A percentile compares a stretch with the other conserved stretches of the same genome.
These are phyloP conservation scores for Drosophila hydei DNA, from an alignment of 1,140 invertebrate genomes.

Conservation along the genomic window DNA sequence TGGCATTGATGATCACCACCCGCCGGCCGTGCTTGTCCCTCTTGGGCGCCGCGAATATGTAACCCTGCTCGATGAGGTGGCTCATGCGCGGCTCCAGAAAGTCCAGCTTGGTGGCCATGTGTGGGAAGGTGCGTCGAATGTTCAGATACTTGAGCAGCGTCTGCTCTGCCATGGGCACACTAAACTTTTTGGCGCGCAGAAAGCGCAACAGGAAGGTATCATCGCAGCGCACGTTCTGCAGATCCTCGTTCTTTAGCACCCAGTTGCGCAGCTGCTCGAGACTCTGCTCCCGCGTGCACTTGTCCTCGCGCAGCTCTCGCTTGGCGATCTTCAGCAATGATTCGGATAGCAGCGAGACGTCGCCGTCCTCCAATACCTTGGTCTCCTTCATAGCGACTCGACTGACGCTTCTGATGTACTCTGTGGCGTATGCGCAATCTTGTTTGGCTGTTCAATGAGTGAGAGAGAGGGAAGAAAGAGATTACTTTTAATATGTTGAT, in stretches of 20 bases:
- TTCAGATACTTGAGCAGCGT: conserved; percentile 92
- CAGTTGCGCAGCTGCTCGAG: conserved; percentile 87
- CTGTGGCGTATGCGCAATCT: conserved; percentile 32
- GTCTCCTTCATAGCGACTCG: conserved; percentile 62
- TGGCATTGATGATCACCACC: conserved; percentile 88
- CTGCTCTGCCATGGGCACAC: conserved; percentile 91
- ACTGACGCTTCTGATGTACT: neutral
- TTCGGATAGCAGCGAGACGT: conserved; percentile 70
- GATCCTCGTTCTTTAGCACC: conserved; percentile 88
- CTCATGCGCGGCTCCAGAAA: conserved; percentile 86
- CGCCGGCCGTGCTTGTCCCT: conserved; percentile 88
- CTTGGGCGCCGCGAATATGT: conserved; percentile 89
- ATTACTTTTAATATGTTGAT: no score
- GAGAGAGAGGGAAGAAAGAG: neutral
- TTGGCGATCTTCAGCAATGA: conserved; percentile 85
- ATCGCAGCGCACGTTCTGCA: conserved; percentile 89
- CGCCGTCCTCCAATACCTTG: conserved; percentile 48
- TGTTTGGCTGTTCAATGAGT: neutral
- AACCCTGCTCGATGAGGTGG: conserved; percentile 88
- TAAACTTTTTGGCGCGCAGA: conserved; percentile 91
- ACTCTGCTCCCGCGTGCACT: conserved; percentile 86
- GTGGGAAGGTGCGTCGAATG: conserved; percentile 87
- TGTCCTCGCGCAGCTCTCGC: conserved; percentile 88
- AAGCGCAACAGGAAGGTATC: conserved; percentile 90
- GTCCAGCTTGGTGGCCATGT: conserved; percentile 88